phyloP scores from a whole-genome alignment of 2,797 vertebrate genomes.

The Pangasius djambal region DNA sequence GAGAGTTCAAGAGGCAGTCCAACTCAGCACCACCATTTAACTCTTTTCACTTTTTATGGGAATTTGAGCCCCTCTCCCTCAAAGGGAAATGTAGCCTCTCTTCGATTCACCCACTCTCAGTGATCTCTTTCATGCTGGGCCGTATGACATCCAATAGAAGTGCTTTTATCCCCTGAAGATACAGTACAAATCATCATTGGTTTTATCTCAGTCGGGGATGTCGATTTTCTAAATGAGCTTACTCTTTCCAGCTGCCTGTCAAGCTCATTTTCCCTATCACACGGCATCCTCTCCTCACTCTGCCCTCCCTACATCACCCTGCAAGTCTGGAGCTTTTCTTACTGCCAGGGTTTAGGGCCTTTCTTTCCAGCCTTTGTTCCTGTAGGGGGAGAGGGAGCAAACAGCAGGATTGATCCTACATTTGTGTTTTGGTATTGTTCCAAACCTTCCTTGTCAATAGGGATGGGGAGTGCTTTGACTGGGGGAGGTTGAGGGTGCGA shows the following conservation, averaged over 20 bases:
- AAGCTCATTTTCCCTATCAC: slow-evolving; percentile 73
- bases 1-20: slow-evolving; percentile 40
- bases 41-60: slow-evolving; percentile 66
- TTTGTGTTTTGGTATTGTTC: slow-evolving; percentile 90
- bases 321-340: slow-evolving; percentile 68
- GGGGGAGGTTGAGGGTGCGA: slow-evolving; percentile 45
- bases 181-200: slow-evolving; percentile 93
- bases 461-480: slow-evolving; percentile 60
- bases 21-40: slow-evolving; percentile 60
- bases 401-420: slow-evolving; percentile 93
- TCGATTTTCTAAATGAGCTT: slow-evolving; percentile 94
- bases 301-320: slow-evolving; percentile 74
- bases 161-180: slow-evolving; percentile 92
- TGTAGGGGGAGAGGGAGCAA: slow-evolving; percentile 72
- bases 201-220: slow-evolving; percentile 95
- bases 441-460: slow-evolving; percentile 73
- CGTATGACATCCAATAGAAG: slow-evolving; percentile 83
- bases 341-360: slow-evolving; percentile 65
- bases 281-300: slow-evolving; percentile 57
- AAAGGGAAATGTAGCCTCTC: slow-evolving; percentile 50
- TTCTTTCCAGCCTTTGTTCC: slow-evolving; percentile 70
- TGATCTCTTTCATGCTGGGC: slow-evolving; percentile 73
- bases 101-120: slow-evolving; percentile 51
- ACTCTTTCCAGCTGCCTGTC: slow-evolving; percentile 87
- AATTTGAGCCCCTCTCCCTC: slow-evolving; percentile 61